Base-by-base conservation (phyloP, 2,113 vertebrate genomes). In the Cryptotis parvus region DNA sequence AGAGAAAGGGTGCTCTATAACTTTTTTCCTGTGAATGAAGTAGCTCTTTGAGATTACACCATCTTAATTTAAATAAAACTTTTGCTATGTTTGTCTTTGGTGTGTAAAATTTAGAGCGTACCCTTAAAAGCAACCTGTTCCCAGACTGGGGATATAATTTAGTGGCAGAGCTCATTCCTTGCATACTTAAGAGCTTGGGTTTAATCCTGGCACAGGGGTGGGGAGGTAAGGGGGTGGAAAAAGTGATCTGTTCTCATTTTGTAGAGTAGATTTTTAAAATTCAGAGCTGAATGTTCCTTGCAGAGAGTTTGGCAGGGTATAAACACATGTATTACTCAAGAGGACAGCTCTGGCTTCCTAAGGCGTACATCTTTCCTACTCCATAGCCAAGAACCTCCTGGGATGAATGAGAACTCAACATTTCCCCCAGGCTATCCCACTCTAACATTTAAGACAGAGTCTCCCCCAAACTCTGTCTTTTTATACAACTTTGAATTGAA, bases 1-100 rank as follows among this genome's bases (percentile, higher is more conserved):
- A 33, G 24, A 91, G 70, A 26, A 89, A 78, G 45, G 45, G 33
- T 65, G 76, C 94, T 87, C 74, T 79, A n/a, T 82, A 45, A 75
- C 12, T 31, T 87, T 29, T 81, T 82, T 94, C 31, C 55, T 69
- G 24, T 83, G n/a, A 18, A 39, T 70, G 20, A 93, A 89, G 73
- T 61, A 49, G 10, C 1, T 12, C 7, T 90, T 15, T 26, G 22
- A 39, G 20, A 72, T 45, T 37, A n/a, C 85, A 76, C 73, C 74
- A 65, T 65, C 26, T 31, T 65, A 65, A 65, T 65, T 58, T 61
- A 66, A 29, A 27, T 22, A 49, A 29, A 85, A 73, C 22, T 93
- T 75, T 33, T 37, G 70, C 73, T 78, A 18, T 63, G 33, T 73
- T 95, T 83, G 82, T 85, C 22, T 90, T 84, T 43, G 10, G 63